Conservation (phyloP, 2,113 vertebrate genomes). For the Rhinoderma darwinii region DNA sequence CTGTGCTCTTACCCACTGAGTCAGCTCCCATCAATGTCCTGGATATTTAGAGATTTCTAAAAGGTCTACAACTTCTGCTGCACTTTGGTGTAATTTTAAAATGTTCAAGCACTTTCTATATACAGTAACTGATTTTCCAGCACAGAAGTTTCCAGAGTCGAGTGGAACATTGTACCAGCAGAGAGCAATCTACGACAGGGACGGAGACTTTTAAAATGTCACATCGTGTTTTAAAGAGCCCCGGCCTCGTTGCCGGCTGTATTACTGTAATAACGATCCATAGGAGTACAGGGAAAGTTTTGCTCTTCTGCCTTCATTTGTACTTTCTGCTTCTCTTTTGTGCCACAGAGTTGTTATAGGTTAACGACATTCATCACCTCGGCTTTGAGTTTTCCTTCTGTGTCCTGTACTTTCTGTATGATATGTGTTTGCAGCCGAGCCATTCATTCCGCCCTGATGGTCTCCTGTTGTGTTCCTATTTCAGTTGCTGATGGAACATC, state of each 20-base stretch:
- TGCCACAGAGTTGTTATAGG: slow-evolving; percentile 2
- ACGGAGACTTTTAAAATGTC: neutral
- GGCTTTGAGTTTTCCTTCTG: slow-evolving; percentile 35
- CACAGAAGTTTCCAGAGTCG: neutral
- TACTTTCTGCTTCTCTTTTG: slow-evolving; percentile 33
- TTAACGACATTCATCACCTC: slow-evolving; percentile 52
- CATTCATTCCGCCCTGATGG: slow-evolving; percentile 48
- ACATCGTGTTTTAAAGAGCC: neutral
- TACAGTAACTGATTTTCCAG: neutral
- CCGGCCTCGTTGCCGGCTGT: neutral
- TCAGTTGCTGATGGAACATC: slow-evolving; percentile 55
- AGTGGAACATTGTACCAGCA: neutral
- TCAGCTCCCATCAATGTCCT: neutral
- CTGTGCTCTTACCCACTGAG: neutral
- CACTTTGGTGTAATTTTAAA: neutral
- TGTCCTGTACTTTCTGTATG: slow-evolving; percentile 49
- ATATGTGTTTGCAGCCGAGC: slow-evolving; percentile 44
- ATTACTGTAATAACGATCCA: neutral
- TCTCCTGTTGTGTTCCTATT: slow-evolving; percentile 57
- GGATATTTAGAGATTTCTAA: neutral
- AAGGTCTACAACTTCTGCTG: neutral
- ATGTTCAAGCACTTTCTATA: neutral
- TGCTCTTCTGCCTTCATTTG: neutral
- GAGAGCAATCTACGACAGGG: neutral
- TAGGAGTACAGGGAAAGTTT: slow-evolving; percentile 12